Conservation (phyloP, 1,140 invertebrate genomes). For the Zelostemma sp. region DNA sequence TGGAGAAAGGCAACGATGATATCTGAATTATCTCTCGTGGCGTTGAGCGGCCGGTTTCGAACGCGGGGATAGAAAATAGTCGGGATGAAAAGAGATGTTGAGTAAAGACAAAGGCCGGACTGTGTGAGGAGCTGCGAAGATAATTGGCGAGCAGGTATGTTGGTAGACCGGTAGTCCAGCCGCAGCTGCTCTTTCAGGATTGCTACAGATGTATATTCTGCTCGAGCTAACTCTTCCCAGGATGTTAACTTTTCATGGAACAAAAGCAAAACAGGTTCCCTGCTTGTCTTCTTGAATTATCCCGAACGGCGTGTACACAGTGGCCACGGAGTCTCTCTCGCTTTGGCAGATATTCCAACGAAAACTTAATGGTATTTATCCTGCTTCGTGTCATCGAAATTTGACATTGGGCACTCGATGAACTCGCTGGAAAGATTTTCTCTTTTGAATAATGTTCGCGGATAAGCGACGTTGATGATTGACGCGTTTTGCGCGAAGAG, state of each 20-base stretch:
- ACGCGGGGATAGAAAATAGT: too few relatives aligned
- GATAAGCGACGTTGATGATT: too few relatives aligned
- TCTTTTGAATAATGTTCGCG: neutral
- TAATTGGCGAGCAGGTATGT: slow-evolving; percentile 1
- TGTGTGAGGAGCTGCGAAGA: neutral
- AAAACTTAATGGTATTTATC: neutral
- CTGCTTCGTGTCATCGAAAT: neutral
- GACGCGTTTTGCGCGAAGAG: too few relatives aligned
- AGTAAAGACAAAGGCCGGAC: too few relatives aligned
- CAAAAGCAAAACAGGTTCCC: slow-evolving; percentile 2
- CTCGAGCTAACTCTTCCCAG: neutral
- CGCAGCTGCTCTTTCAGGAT: slow-evolving; percentile 2
- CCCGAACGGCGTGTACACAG: neutral
- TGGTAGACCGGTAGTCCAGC: neutral
- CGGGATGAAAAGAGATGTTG: too few relatives aligned
- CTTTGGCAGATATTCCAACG: too few relatives aligned
- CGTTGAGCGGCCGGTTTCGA: neutral
- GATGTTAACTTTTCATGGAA: neutral
- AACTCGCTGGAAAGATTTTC: neutral
- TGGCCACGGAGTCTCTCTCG: too few relatives aligned
- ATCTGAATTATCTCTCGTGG: neutral
- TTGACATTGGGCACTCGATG: too few relatives aligned
- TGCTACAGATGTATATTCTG: neutral
- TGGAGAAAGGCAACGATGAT: neutral
- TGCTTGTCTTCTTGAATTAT: neutral